phyloP scores from a whole-genome alignment of 1,140 invertebrate species.

The Temnothorax nylanderi region DNA sequence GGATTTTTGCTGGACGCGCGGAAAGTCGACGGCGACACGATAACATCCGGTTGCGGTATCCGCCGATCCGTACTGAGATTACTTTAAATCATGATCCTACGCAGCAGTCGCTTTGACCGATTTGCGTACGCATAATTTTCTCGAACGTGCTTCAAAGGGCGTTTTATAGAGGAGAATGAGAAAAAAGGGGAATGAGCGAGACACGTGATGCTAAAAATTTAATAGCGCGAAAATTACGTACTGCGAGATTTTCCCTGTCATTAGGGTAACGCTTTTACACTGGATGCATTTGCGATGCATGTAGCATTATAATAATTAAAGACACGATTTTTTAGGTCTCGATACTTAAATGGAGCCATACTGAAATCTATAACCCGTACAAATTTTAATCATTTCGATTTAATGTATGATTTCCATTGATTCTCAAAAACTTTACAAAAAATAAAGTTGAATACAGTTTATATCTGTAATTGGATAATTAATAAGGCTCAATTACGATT shows the following conservation, averaged over 20 bases:
- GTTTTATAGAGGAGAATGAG: background rate
- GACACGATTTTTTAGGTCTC: background rate
- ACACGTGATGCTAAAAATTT: slow-evolving; percentile 4
- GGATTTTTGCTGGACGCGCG: slow-evolving; percentile 8
- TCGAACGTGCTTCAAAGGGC: background rate
- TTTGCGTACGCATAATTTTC: background rate
- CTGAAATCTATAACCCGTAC: background rate
- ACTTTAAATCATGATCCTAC: background rate
- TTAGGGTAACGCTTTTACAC: background rate
- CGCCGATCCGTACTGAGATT: background rate
- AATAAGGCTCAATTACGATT: background rate
- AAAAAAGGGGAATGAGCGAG: background rate
- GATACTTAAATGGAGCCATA: background rate
- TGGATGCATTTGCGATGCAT: background rate
- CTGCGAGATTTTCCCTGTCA: background rate
- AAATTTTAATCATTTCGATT: background rate
- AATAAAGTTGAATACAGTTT: background rate
- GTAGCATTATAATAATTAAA: slow-evolving; percentile 19
- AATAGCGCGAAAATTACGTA: slow-evolving; percentile 37
- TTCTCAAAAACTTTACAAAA: background rate
- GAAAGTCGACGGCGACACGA: slow-evolving; percentile 1
- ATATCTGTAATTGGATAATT: background rate
- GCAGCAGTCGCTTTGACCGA: background rate
- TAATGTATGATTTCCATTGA: background rate
- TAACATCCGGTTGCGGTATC: slow-evolving; percentile 12